Evolutionary conservation across 2,113 vertebrate species (phyloP).

Genomic region (Spilogale gracilis): DNA sequence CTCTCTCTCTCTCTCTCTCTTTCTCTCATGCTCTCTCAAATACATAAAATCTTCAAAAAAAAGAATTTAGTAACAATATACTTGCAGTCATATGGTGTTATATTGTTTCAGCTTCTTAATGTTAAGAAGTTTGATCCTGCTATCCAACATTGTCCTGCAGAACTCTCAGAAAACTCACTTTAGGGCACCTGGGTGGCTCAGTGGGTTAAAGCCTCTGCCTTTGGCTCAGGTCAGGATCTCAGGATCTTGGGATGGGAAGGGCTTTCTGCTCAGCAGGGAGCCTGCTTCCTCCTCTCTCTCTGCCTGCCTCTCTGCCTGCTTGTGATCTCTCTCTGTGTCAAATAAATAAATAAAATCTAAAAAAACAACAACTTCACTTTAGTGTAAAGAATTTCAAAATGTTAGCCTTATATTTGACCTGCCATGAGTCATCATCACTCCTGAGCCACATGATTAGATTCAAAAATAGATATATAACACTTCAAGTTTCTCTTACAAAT

Average conservation of each 20-base stretch:
- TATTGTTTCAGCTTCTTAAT: not conserved
- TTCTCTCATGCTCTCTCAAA: not conserved
- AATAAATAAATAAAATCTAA: too few relatives aligned
- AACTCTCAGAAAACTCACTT: not conserved
- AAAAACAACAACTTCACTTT: not conserved
- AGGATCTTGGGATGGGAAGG: too few relatives aligned
- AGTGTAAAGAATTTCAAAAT: not conserved
- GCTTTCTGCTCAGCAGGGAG: too few relatives aligned
- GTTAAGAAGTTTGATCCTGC: not conserved
- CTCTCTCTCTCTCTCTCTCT: too few relatives aligned
- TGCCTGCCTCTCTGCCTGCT: too few relatives aligned
- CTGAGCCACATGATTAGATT: not conserved
- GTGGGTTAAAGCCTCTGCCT: too few relatives aligned
- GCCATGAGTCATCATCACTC: not conserved
- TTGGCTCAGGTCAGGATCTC: too few relatives aligned
- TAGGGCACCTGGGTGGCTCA: not conserved
- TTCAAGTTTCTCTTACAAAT: slow-evolving; percentile 30
- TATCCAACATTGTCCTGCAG: not conserved
- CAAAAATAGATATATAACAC: not conserved
- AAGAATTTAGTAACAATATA: not conserved
- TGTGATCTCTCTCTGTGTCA: too few relatives aligned
- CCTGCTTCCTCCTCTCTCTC: too few relatives aligned
- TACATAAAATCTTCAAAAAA: not conserved
- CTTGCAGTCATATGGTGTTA: not conserved
- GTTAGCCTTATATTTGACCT: not conserved